A percentile compares a stretch with the other conserved stretches of the same genome.
phyloP scores from a whole-genome alignment of 2,113 vertebrate species.

The Microcebus tavaratra region DNA sequence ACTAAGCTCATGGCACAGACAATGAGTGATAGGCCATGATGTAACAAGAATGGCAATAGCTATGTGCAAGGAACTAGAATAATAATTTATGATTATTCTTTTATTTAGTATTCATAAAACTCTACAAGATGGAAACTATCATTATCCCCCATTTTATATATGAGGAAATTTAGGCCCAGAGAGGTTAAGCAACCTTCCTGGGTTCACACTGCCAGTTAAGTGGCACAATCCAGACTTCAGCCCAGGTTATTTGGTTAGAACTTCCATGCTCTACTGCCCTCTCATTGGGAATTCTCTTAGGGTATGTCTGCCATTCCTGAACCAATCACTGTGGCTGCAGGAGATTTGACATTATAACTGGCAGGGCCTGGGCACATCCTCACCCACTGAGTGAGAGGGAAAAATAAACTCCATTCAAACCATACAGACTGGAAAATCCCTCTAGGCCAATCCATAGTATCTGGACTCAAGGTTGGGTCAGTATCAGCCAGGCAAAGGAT shows the following conservation, averaged over 20 bases:
- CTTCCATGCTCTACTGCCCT: neutral
- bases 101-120: constrained; percentile 5
- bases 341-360: neutral
- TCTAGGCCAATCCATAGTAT: neutral
- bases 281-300: neutral
- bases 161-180: neutral
- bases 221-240: neutral
- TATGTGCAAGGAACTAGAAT: neutral
- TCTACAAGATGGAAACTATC: neutral
- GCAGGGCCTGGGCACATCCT: neutral
- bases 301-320: neutral
- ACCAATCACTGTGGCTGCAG: neutral
- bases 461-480: constrained; percentile 10
- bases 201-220: neutral
- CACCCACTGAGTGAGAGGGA: neutral
- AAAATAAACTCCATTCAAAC: constrained; percentile 35
- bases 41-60: neutral
- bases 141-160: neutral
- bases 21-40: too few species aligned
- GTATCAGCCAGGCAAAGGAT: neutral
- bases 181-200: neutral
- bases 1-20: neutral
- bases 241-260: neutral
- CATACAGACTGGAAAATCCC: neutral
- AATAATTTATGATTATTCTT: neutral